phyloP scores from a whole-genome alignment of 2,113 vertebrate genomes.

The Entelurus aequoreus region DNA sequence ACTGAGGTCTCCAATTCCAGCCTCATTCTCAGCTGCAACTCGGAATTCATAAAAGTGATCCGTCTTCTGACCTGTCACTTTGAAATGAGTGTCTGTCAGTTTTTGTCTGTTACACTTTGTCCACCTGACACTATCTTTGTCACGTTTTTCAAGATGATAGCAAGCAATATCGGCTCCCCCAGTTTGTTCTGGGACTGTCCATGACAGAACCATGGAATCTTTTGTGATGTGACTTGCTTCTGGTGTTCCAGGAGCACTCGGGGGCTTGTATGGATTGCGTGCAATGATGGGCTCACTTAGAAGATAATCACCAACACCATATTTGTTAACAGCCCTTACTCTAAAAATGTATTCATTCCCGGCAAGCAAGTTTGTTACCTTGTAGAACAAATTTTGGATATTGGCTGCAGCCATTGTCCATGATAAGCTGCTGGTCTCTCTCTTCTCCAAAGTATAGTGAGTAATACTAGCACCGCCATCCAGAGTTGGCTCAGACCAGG shows the following conservation, averaged over 20 bases:
- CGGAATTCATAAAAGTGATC: conserved; percentile 96
- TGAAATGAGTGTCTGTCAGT: conserved; percentile 80
- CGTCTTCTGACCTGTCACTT: conserved; percentile 85
- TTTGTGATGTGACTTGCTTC: conserved; percentile 90
- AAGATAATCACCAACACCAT: conserved; percentile 84
- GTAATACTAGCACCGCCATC: conserved; percentile 90
- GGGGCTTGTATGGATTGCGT: conserved; percentile 87
- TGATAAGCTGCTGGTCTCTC: conserved; percentile 94
- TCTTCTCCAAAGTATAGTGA: conserved; percentile 92
- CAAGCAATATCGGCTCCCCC: conserved; percentile 90
- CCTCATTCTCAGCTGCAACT: conserved; percentile 91
- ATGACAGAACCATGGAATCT: conserved; percentile 90
- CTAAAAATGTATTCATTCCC: conserved; percentile 96
- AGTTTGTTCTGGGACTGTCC: conserved; percentile 80
- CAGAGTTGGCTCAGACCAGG: conserved; percentile 86
- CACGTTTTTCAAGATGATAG: conserved; percentile 95
- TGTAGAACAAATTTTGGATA: conserved; percentile 80
- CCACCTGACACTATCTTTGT: conserved; percentile 94
- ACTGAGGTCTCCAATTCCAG: conserved; percentile 85
- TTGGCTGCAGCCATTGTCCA: conserved; percentile 87
- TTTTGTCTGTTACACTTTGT: conserved; percentile 96
- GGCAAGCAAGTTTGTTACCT: conserved; percentile 85
- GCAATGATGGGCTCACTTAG: conserved; percentile 88
- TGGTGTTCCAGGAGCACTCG: conserved; percentile 86
- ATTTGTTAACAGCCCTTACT: conserved; percentile 93